A percentile compares a stretch with the other conserved stretches of the same genome.
phyloP scores from a whole-genome alignment of 2,113 vertebrate genomes.

The Halichoeres trimaculatus region DNA sequence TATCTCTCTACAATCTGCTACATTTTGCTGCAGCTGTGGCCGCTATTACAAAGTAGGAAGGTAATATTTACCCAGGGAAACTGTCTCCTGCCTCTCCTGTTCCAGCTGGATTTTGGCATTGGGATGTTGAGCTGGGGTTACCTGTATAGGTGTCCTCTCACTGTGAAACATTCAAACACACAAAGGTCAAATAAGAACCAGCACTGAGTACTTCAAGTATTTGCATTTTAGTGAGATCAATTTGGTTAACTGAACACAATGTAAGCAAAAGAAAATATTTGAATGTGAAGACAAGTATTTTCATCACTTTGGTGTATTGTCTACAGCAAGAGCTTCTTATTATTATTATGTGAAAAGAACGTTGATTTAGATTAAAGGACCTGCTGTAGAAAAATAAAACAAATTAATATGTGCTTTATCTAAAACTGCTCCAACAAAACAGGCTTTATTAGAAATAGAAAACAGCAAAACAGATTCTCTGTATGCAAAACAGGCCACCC shows the following conservation, averaged over 20 bases:
- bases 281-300: not conserved
- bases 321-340: no score
- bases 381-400: no score
- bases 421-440: no score
- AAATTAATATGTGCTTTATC: no score
- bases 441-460: no score
- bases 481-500: no score
- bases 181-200: not conserved
- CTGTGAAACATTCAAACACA: conserved; percentile 42
- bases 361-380: no score
- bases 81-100: conserved; percentile 9
- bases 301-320: no score
- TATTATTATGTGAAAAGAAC: no score
- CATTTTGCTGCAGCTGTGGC: not conserved
- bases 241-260: not conserved
- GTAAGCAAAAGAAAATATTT: not conserved
- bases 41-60: not conserved
- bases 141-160: not conserved
- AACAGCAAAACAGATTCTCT: no score
- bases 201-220: no score
- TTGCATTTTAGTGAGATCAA: not conserved
- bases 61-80: conserved; percentile 55
- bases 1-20: not conserved
- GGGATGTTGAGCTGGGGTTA: not conserved
- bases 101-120: conserved; percentile 6